Conservation (phyloP, 2,113 vertebrate species). For the Aptenodytes forsteri region DNA sequence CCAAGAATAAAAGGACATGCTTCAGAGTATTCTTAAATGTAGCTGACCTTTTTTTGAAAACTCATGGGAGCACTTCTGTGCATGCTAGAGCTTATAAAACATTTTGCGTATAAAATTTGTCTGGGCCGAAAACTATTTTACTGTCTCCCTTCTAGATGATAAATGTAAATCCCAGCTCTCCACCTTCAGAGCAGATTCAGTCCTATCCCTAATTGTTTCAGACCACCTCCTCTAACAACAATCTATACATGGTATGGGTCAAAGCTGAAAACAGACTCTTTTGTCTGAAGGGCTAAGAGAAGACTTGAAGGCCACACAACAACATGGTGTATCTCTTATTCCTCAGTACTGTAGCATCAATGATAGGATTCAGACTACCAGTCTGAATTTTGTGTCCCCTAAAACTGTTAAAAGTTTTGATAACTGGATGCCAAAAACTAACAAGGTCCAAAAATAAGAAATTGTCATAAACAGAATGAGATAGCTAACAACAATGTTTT, state of each 20-base stretch:
- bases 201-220: neutral
- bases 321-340: neutral
- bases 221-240: neutral
- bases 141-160: neutral
- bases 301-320: neutral
- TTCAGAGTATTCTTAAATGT: neutral
- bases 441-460: neutral
- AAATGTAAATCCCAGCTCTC: neutral
- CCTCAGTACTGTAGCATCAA: neutral
- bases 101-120: neutral
- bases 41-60: neutral
- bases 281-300: neutral
- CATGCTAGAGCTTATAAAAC: neutral
- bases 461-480: neutral
- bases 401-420: neutral
- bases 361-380: neutral
- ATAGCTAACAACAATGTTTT: neutral
- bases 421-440: neutral
- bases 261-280: neutral
- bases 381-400: neutral
- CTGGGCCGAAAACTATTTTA: neutral
- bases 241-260: neutral
- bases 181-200: neutral
- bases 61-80: neutral
- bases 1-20: neutral